These are phyloP conservation scores for Pollachius pollachius DNA, from an alignment of 2,113 vertebrate species.

Conservation along the genomic window DNA sequence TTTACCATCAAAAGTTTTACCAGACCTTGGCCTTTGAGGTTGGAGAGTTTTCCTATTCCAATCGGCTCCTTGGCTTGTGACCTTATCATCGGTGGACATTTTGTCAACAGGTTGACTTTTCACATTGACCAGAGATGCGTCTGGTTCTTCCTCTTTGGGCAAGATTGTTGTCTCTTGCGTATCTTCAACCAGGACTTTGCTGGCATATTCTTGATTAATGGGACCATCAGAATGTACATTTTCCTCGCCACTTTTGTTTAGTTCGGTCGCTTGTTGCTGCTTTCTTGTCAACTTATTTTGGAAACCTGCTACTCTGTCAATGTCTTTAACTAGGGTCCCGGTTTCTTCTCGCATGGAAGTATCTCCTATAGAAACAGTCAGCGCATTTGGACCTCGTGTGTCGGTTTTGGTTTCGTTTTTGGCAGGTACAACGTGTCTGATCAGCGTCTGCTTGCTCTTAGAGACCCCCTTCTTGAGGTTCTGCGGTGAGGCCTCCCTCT, in stretches of 20 bases:
- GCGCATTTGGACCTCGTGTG: slow-evolving; percentile 1
- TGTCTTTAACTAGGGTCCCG: slow-evolving; percentile 3
- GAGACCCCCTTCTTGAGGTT: slow-evolving; percentile 16
- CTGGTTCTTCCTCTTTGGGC: neutral
- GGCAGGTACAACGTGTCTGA: neutral
- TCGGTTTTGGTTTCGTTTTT: slow-evolving; percentile 3
- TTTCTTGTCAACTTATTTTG: neutral
- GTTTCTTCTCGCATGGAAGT: slow-evolving; percentile 2
- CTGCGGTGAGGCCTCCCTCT: slow-evolving; percentile 21
- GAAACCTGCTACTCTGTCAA: neutral
- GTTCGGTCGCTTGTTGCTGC: slow-evolving; percentile 12
- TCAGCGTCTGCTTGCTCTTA: slow-evolving; percentile 46
- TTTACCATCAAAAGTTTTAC: slow-evolving; percentile 11
- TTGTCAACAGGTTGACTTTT: slow-evolving; percentile 5
- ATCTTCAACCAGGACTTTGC: neutral
- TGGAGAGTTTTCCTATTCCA: neutral
- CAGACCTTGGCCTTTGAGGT: neutral
- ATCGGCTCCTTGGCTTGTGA: slow-evolving; percentile 15
- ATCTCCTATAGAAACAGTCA: neutral
- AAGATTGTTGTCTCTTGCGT: neutral
- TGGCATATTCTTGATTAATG: neutral
- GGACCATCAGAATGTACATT: neutral
- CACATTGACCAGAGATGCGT: neutral
- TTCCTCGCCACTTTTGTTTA: slow-evolving; percentile 14
- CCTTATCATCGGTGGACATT: slow-evolving; percentile 3